Evolutionary conservation across 2,113 vertebrate genomes (phyloP).

Genomic region (Tympanuchus pallidicinctus): DNA sequence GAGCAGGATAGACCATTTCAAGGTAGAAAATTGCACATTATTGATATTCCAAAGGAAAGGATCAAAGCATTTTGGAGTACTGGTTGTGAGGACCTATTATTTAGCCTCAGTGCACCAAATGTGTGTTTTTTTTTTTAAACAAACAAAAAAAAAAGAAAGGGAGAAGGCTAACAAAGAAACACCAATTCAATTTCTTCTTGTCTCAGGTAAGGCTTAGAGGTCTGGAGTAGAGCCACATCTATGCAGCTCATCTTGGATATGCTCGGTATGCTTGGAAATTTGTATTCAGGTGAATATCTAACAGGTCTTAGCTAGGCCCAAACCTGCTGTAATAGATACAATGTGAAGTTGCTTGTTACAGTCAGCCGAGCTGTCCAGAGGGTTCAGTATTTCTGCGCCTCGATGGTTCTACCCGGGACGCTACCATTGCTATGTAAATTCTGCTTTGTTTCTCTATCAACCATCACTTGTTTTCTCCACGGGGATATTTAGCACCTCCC

Average conservation of each 20-base stretch:
- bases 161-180: not conserved
- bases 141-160: not conserved
- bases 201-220: not conserved
- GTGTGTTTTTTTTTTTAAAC: not conserved
- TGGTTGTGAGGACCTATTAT: not conserved
- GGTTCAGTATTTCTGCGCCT: not conserved
- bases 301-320: not conserved
- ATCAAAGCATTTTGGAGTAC: not conserved
- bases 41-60: not conserved
- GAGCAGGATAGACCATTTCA: not conserved
- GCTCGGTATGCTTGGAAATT: not conserved
- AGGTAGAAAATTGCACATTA: not conserved
- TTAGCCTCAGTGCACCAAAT: not conserved
- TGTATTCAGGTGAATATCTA: not conserved
- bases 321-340: not conserved
- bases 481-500: not conserved
- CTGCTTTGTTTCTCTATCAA: not conserved
- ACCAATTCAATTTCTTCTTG: not conserved
- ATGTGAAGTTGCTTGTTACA: not conserved
- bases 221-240: not conserved
- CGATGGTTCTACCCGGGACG: not conserved
- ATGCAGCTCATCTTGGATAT: not conserved
- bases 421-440: not conserved
- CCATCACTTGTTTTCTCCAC: not conserved
- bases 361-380: not conserved